Base-by-base conservation (phyloP, 2,113 vertebrate genomes). In the Sardina pilchardus region DNA sequence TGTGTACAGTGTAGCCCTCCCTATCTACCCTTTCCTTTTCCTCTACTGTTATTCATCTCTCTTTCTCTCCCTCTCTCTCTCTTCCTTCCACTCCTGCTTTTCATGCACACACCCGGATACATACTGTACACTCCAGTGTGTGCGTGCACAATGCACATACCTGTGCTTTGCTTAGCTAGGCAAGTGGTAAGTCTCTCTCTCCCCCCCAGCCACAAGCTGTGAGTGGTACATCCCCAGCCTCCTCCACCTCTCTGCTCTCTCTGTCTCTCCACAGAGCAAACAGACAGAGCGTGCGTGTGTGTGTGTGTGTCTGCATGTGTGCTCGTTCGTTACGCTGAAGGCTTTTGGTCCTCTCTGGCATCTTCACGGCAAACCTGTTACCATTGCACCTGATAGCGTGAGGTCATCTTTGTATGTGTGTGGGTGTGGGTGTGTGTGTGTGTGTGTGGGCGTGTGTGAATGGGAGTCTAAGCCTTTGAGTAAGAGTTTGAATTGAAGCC, bases 191-290 rank as follows among this genome's bases (percentile, higher is more conserved):
- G 53, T 59, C 53, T 59, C n/a, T n/a, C n/a, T n/a, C n/a, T n/a
- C n/a, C 93, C 94, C 91, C 89, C 87, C 90, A 86, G 86, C 85
- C 85, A 86, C 87, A 21, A 63, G 92, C 90, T 63, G 91, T 91
- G 30, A 91, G 94, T 96, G 96, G 96, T 96, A 96, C 90, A 86
- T 92, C 94, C 96, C 94, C 89, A 90, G 91, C 93, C 81, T 83
- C 86, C 81, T 83, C 93, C 93, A 89, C 91, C 90, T 90, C 78
- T 94, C 92, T 92, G 91, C 81, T 91, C 71, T 82, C 91, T 83
- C 67, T 82, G n/a, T 44, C 24, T 84, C 84, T 86, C 91, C 93
- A 93, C 91, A 93, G 92, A 90, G 90, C 91, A 83, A 90, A 90
- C 83, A 91, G 93, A 93, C 93, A 91, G 90, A 42, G 39, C 39